Base-by-base conservation (phyloP, 2,113 vertebrate species). In the Ia io region DNA sequence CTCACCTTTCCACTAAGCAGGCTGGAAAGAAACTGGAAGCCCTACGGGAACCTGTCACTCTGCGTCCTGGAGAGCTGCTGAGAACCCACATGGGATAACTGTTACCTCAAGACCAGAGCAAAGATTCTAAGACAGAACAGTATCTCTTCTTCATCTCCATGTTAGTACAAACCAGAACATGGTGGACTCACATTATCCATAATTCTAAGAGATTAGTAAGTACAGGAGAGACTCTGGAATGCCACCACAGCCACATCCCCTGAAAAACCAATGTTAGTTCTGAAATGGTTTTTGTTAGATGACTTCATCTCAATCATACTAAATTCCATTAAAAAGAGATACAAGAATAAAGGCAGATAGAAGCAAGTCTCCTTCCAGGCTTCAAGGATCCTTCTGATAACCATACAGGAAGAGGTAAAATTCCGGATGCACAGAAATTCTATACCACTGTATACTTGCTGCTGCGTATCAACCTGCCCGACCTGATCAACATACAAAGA, bases 31-130 rank as follows among this genome's bases (percentile, higher is more conserved):
- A 95, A 97, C 35, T 17, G 95, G 86, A 97, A 37, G 61, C 92
- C 95, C 85, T n/a, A 14, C 53, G 40, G 8, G 23, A 87, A 30
- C 23, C n/a, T 89, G 44, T n/a, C 78, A 91, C 96, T 84, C 90
- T 3, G 11, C 77, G 95, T 92, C 83, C 95, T 96, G 96, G 95
- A 93, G 96, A 83, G 73, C 77, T 80, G 89, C 92, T 96, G 95
- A 97, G 96, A 76, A 84, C 85, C 77, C 91, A 97, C 22, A 56
- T 51, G 94, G 69, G 88, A 82, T 80, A 95, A 97, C 85, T 61
- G 11, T n/a, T 44, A 51, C 44, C 28, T 22, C 22, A 9, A 4
- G 22, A 83, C 37, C 69, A 88, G 2, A 56, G 35, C 35, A 17
- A 67, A 51, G 9, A 6, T 1, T 47, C 59, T 13, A 8, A n/a